A percentile compares a stretch with the other conserved stretches of the same genome.
These are phyloP conservation scores for Apus apus DNA, from an alignment of 2,113 vertebrate species.

Conservation along the genomic window DNA sequence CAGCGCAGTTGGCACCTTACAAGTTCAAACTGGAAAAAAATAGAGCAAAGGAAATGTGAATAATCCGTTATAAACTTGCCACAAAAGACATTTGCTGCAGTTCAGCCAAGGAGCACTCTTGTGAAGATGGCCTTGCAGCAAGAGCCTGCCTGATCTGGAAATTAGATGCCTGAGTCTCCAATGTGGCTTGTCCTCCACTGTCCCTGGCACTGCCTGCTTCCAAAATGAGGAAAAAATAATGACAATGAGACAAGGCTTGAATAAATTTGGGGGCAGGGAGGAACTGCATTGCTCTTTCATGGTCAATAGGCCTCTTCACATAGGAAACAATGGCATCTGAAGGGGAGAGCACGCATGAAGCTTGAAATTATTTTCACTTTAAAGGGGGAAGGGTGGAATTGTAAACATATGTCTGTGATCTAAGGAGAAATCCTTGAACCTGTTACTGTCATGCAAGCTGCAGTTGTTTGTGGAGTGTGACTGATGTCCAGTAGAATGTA, in stretches of 20 bases:
- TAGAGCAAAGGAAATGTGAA: not conserved
- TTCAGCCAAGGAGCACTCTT: not conserved
- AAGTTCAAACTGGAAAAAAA: not conserved
- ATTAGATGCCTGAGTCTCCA: not conserved
- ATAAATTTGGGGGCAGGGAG: not conserved
- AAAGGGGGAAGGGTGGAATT: slow-evolving; percentile 45
- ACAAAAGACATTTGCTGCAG: not conserved
- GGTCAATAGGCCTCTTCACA: not conserved
- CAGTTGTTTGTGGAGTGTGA: slow-evolving; percentile 71
- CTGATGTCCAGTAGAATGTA: slow-evolving; percentile 70
- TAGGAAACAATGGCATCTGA: not conserved
- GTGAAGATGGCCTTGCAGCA: not conserved
- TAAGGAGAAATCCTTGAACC: slow-evolving; percentile 70
- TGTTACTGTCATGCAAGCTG: slow-evolving; percentile 74
- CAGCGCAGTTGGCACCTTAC: not conserved
- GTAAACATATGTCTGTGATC: slow-evolving; percentile 63
- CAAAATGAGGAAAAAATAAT: not conserved
- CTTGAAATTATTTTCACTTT: slow-evolving; percentile 46
- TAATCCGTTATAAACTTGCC: not conserved
- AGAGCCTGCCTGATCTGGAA: not conserved
- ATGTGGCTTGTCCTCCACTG: not conserved
- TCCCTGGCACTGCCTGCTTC: not conserved
- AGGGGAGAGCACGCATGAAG: not conserved
- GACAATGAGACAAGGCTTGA: not conserved
- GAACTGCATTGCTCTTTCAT: not conserved